Base-by-base conservation (phyloP, 2,113 vertebrate species). In the Rhinolophus ferrumequinum region DNA sequence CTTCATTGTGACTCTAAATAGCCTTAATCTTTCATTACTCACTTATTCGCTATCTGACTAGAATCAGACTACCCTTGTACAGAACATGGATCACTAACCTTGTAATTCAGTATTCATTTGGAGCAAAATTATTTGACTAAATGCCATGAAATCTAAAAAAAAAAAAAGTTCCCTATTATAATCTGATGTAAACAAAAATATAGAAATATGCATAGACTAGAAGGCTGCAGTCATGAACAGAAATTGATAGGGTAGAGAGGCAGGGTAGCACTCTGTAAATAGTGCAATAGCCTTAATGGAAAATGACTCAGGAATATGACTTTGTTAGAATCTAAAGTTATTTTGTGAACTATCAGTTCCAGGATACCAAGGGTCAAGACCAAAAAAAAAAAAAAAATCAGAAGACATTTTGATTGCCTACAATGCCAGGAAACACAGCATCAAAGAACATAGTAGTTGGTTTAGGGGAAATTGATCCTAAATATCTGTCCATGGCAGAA, bases 31-130 rank as follows among this genome's bases (percentile, higher is more conserved):
- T 60, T 80, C 41, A 80, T 16, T 28, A 70, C 18, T 88, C 62
- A 85, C 13, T 88, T 80, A 66, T n/a, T 77, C 35, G 80, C n/a
- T 93, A 41, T 41, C 6, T n/a, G 89, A 93, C 35, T 80, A 88
- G 19, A 79, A 44, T 44, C 84, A 15, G 7, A 70, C 44, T 84
- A 75, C 28, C 4, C 5, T 91, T 91, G 22, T 84, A 2, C 56
- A 95, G 50, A 88, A 44, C 70, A 94, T 52, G 58, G 5, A 84
- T 94, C 21, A 79, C 30, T 79, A 85, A 62, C 7, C 16, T 89
- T 73, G 10, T 44, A 80, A 80, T 54, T 94, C 18, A 69, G 14
- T 66, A 85, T 81, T 4, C n/a, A n/a, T 52, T 75, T 33, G 35
- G 33, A 85, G 26, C 30, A 72, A 95, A 94, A 83, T 66, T 58